A percentile compares a stretch with the other conserved stretches of the same genome.
phyloP scores from a whole-genome alignment of 1,140 invertebrate genomes.

The Pteromalus puparum region DNA sequence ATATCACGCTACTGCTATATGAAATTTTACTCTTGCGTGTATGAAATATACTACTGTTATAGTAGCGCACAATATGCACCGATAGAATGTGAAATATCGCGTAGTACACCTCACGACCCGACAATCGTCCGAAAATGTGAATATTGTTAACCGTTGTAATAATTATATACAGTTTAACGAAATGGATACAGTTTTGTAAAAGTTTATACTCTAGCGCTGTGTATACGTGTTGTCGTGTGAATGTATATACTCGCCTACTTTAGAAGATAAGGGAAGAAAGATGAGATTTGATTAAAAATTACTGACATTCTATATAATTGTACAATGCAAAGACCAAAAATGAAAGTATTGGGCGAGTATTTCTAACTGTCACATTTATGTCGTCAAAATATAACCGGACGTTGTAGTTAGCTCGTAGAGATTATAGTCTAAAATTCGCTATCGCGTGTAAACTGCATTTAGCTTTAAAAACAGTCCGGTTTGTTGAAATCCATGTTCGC shows the following conservation, averaged over 20 bases:
- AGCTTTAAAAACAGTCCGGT: constrained; percentile 18
- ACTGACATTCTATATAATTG: too few relatives aligned
- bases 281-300: background rate
- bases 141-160: constrained; percentile 26
- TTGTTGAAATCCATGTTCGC: background rate
- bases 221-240: background rate
- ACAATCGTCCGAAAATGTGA: constrained; percentile 32
- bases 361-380: background rate
- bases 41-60: background rate
- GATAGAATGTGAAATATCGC: background rate
- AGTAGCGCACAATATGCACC: background rate
- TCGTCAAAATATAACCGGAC: constrained; percentile 6
- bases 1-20: background rate
- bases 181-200: constrained; percentile 24
- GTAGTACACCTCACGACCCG: background rate
- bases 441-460: constrained; percentile 2
- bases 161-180: background rate
- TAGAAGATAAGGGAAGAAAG: background rate
- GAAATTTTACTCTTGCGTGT: background rate
- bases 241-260: constrained; percentile 22
- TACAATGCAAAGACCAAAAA: background rate
- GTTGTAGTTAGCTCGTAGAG: constrained; percentile 6
- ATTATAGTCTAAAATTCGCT: constrained; percentile 8
- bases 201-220: constrained; percentile 1
- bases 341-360: background rate